Conservation (phyloP, 2,113 vertebrate species). For the Manacus vitellinus region DNA sequence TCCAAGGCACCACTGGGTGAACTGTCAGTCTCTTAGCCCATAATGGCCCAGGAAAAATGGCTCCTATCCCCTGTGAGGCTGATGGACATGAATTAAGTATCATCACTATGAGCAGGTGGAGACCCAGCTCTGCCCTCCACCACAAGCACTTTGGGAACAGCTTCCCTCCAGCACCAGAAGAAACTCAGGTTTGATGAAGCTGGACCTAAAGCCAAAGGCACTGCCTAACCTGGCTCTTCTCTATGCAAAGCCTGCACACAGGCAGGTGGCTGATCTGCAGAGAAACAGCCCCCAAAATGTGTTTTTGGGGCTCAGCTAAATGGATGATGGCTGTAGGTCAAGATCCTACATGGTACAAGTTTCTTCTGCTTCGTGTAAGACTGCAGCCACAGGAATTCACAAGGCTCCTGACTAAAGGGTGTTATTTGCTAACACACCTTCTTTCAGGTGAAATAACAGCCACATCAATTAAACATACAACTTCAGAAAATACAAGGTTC, state of each 20-base stretch:
- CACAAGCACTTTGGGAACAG: neutral
- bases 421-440: neutral
- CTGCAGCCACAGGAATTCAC: neutral
- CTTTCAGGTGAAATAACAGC: neutral
- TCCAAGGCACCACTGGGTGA: neutral
- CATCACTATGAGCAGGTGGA: fast-evolving
- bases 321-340: neutral
- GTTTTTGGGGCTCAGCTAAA: neutral
- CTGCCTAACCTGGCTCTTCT: neutral
- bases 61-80: neutral
- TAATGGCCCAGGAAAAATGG: neutral
- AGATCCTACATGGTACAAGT: fast-evolving
- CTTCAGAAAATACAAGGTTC: neutral
- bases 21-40: neutral
- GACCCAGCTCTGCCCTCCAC: neutral
- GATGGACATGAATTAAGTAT: neutral
- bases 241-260: neutral
- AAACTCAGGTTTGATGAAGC: neutral
- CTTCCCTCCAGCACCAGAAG: neutral
- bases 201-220: neutral
- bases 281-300: neutral
- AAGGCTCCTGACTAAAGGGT: neutral
- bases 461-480: neutral
- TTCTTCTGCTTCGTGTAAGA: neutral
- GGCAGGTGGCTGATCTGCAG: neutral